Percentiles rank a stretch among this genome's conserved stretches.
These are phyloP conservation scores for Phoenicopterus ruber DNA, from an alignment of 2,113 vertebrate species.

Conservation along the genomic window DNA sequence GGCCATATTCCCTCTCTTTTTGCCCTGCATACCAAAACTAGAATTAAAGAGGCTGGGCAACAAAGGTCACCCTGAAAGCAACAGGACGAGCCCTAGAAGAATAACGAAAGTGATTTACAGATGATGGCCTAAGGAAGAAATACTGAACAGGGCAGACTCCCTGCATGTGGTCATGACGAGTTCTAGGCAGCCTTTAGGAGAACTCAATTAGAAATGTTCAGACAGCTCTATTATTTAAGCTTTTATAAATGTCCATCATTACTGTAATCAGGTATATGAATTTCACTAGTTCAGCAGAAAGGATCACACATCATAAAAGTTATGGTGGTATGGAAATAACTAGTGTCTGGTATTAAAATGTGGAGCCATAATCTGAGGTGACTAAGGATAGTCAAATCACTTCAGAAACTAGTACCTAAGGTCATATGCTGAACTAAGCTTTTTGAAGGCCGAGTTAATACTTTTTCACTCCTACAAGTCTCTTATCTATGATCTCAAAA, in stretches of 20 bases:
- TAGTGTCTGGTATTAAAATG: conserved; percentile 53
- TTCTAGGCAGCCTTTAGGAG: not conserved
- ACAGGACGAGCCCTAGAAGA: not conserved
- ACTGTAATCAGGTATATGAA: not conserved
- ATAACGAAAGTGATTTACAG: not conserved
- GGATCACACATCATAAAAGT: not conserved
- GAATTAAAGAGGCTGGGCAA: not conserved
- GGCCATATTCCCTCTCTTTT: not conserved
- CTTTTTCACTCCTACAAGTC: not conserved
- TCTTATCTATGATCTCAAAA: conserved; percentile 15
- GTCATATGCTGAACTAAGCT: conserved; percentile 1
- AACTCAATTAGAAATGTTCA: not conserved
- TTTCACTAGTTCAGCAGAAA: conserved; percentile 36
- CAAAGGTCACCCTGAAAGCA: not conserved
- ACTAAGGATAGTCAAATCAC: conserved; percentile 19
- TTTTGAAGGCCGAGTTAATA: conserved; percentile 22
- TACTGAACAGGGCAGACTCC: not conserved
- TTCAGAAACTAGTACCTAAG: conserved; percentile 13
- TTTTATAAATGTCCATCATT: not conserved
- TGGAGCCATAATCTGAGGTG: conserved; percentile 2
- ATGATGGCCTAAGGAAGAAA: not conserved
- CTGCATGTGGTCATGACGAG: not conserved
- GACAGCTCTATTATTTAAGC: not conserved
- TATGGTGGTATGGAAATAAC: not conserved
- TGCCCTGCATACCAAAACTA: not conserved